These are phyloP conservation scores for Diplosoma virens DNA, from an alignment of 23 tunicate species.

Conservation along the genomic window DNA sequence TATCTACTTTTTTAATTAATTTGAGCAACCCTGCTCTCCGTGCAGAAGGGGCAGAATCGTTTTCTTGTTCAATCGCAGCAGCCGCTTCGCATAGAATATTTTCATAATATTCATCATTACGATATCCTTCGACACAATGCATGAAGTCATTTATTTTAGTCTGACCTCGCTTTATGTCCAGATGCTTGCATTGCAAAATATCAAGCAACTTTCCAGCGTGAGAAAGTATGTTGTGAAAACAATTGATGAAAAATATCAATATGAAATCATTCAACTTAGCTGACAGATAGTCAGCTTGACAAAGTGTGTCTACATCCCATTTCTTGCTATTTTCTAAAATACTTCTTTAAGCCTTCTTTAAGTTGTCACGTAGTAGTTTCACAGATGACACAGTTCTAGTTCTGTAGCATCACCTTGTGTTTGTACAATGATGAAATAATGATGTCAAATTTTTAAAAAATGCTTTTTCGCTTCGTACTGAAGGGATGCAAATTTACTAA, in stretches of 20 bases:
- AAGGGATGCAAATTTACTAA: constrained; percentile 18
- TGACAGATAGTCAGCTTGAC: not conserved
- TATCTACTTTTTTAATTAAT: not conserved
- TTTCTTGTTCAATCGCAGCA: not conserved
- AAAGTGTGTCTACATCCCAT: too few relatives aligned
- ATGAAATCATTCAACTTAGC: not conserved
- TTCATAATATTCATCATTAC: constrained; percentile 5
- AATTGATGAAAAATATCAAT: not conserved
- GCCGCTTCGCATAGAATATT: not conserved
- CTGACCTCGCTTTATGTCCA: constrained; percentile 3
- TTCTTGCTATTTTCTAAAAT: constrained; percentile 4
- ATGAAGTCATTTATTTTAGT: too few relatives aligned
- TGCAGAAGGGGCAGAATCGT: constrained; percentile 9
- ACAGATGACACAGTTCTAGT: constrained; percentile 1
- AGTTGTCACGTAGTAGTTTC: not conserved
- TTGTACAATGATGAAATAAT: not conserved
- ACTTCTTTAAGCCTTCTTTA: not conserved
- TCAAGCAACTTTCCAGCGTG: constrained; percentile 6
- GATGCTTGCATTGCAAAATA: constrained; percentile 19
- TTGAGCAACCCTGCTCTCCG: not conserved
- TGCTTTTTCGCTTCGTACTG: constrained; percentile 5
- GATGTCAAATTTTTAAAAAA: not conserved
- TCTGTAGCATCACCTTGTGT: constrained; percentile 1
- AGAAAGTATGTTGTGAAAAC: not conserved
- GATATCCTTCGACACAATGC: not conserved